Evolutionary conservation across 2,113 vertebrate species (phyloP).

Genomic region (Bolborhynchus lineola): DNA sequence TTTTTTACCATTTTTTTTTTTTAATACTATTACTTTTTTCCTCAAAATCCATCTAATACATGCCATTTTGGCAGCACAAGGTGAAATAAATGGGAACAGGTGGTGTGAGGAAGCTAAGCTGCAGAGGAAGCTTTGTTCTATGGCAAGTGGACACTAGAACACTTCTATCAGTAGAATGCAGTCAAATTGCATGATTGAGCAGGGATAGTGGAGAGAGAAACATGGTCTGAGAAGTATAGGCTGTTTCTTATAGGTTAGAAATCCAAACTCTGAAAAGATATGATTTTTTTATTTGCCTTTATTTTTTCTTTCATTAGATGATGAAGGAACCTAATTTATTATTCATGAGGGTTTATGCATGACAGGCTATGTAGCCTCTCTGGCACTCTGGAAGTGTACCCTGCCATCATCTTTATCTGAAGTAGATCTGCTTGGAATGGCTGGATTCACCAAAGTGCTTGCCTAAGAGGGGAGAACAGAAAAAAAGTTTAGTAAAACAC

Average conservation of each 20-base stretch:
- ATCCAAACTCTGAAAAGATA: background rate
- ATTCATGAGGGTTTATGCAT: background rate
- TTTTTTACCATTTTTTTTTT: background rate
- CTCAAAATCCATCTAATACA: background rate
- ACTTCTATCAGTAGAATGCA: background rate
- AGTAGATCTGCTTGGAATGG: background rate
- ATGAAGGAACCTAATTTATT: background rate
- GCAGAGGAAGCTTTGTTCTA: background rate
- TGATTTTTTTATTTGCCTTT: background rate
- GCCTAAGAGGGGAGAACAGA: background rate
- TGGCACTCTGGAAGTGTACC: background rate
- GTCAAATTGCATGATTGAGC: background rate
- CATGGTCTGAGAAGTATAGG: background rate
- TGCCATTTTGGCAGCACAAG: background rate
- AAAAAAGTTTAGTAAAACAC: background rate
- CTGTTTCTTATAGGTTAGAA: background rate
- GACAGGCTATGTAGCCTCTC: background rate
- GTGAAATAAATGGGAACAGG: background rate
- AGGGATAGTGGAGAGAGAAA: background rate
- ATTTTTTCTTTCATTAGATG: background rate
- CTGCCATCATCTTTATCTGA: background rate
- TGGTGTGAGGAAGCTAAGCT: background rate
- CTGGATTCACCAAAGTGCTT: background rate
- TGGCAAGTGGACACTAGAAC: background rate
- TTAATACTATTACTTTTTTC: background rate